These are phyloP conservation scores for Lagorchestes hirsutus DNA, from an alignment of 2,797 vertebrate genomes.

Conservation along the genomic window DNA sequence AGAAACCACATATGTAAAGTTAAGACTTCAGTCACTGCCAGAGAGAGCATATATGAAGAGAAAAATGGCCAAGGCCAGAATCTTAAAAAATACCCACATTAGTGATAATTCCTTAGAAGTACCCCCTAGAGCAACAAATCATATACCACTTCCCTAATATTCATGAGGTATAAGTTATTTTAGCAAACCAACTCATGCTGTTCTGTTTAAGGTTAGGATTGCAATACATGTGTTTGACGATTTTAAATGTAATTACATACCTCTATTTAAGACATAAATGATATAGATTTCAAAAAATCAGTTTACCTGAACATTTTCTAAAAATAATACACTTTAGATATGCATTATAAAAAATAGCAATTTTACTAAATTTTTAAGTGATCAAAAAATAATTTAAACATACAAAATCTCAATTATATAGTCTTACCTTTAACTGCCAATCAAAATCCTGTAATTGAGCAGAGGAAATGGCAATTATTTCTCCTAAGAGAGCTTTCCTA, in stretches of 20 bases:
- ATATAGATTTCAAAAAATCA: conserved; percentile 1
- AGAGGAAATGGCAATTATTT: conserved; percentile 91
- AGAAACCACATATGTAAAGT: background rate
- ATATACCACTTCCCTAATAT: background rate
- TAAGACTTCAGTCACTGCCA: background rate
- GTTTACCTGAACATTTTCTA: background rate
- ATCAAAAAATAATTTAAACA: conserved; percentile 41
- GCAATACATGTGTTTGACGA: background rate
- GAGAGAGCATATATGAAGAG: background rate
- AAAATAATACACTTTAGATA: conserved; percentile 49
- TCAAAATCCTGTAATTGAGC: conserved; percentile 95
- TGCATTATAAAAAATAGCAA: background rate
- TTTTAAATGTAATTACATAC: background rate
- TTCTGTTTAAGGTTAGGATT: background rate
- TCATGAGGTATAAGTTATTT: conserved; percentile 36
- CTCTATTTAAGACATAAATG: conserved; percentile 12
- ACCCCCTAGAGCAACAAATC: background rate
- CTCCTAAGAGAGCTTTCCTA: conserved; percentile 88
- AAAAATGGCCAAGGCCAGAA: background rate
- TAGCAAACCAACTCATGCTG: background rate
- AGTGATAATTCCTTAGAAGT: background rate
- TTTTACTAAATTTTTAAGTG: background rate
- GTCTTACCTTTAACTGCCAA: conserved; percentile 96
- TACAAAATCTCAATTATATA: background rate
- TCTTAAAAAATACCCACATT: background rate